phyloP scores from a whole-genome alignment of 2,797 vertebrate genomes.

The Acomys russatus region DNA sequence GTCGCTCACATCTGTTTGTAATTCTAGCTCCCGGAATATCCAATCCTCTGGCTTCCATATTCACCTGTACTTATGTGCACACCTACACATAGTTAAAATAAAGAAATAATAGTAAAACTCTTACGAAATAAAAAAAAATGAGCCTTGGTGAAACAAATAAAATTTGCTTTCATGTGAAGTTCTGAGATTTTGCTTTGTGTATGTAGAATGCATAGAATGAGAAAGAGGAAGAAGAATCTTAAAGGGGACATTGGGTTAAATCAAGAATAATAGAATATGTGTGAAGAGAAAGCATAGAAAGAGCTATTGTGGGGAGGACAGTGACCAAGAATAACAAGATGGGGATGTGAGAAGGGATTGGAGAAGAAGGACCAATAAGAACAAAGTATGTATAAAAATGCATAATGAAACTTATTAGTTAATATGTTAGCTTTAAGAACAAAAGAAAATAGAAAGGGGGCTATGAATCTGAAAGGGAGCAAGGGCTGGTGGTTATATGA shows the following conservation, averaged over 20 bases:
- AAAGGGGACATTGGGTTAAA: neutral
- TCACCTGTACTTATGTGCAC: neutral
- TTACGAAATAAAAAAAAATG: neutral
- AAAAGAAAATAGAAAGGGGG: neutral
- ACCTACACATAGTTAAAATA: neutral
- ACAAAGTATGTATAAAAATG: neutral
- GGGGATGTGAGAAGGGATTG: no score
- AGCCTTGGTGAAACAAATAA: neutral
- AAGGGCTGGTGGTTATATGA: neutral
- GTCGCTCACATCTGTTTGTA: neutral
- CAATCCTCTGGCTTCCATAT: neutral
- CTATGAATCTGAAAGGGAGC: neutral
- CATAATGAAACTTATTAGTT: neutral
- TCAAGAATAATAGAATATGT: neutral
- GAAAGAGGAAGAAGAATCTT: neutral
- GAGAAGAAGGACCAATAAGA: neutral
- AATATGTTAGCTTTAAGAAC: neutral
- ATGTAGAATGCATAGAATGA: neutral
- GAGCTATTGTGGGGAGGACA: neutral
- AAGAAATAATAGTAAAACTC: no score
- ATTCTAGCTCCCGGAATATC: neutral
- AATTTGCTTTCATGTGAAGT: neutral
- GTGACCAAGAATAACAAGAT: neutral
- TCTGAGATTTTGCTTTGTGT: neutral
- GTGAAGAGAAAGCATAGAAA: neutral